Evolutionary conservation across 2,888 invertebrate genomes (phyloP), one percentile per base, ranked within the genome.

Genomic region (Hirtodrosophila histrioides): DNA sequence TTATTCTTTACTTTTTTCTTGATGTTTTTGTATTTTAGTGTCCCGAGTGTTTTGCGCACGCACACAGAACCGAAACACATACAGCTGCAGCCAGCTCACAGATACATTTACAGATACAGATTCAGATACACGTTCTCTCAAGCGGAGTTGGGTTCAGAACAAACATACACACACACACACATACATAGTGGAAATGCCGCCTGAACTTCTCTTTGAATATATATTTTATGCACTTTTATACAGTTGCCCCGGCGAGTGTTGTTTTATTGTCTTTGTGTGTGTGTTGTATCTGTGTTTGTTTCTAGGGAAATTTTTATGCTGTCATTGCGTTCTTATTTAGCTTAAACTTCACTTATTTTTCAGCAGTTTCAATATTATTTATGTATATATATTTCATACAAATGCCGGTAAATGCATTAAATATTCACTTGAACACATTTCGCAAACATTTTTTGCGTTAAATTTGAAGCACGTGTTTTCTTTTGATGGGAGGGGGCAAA

Each of bases 11-110:
- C 23, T 23, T 36, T 50, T 35, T 49, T 49, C 46, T 12, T 12
- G 33, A 17, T 57, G 33, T 51, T 44, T 54, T 36, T 45, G 12
- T 49, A 27, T 50, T 71, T 69, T 46, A 24, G 40, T 60, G 37
- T 55, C 50, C 50, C 46, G 69, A 65, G 65, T 77, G 73, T 81
- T 83, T 77, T 81, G 85, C 79, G 63, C 78, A 84, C 78, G 64
- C 64, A 69, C 58, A 74, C 60, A 60, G 35, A 40, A 29, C 24
- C 54, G 46, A 45, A 37, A 63, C 71, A 31, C 43, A 35, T 43
- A 54, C 67, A 60, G 56, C 60, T 66, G 57, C 55, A 43, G 39
- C 33, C 29, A 31, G 11, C 41, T 58, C 70, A 69, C 66, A 61
- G 45, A 64, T 49, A 68, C 65, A 48, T 6, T 3, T 51, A 11